These are phyloP conservation scores for Odontocerum albicorne DNA, from an alignment of 2,888 invertebrate species.

Conservation along the genomic window DNA sequence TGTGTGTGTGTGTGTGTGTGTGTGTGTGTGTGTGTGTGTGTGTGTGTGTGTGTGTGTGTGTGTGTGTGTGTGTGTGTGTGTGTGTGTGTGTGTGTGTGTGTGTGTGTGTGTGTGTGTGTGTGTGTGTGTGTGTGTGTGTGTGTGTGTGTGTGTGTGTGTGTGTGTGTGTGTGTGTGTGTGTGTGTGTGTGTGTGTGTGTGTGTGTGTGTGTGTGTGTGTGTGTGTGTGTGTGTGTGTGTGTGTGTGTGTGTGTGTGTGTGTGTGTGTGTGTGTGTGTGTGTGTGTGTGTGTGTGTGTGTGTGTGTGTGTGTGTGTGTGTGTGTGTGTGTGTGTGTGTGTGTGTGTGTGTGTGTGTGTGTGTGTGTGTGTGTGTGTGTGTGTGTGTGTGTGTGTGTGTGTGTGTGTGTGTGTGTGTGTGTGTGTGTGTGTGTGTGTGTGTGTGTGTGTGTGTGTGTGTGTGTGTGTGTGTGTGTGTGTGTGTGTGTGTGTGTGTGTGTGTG, in stretches of 20 bases:
- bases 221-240: conserved; percentile 2
- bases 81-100: conserved; percentile 38
- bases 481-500: conserved; percentile 4
- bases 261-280: conserved; percentile 4
- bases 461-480: conserved; percentile 3
- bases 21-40: conserved; percentile 37
- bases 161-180: conserved; percentile 37
- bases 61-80: conserved; percentile 38
- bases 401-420: conserved; percentile 3
- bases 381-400: conserved; percentile 4
- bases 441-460: conserved; percentile 4
- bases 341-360: conserved; percentile 3
- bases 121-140: conserved; percentile 38
- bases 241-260: conserved; percentile 4
- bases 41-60: conserved; percentile 37
- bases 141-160: conserved; percentile 37
- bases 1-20: conserved; percentile 37
- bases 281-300: conserved; percentile 3
- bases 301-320: conserved; percentile 4
- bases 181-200: conserved; percentile 37
- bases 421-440: conserved; percentile 4
- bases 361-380: conserved; percentile 4
- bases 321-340: conserved; percentile 1
- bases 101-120: conserved; percentile 38
- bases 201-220: conserved; percentile 25